A percentile compares a stretch with the other conserved stretches of the same genome.
These are phyloP conservation scores for Orthonevra nobilis DNA, from an alignment of 2,888 invertebrate genomes.

Conservation along the genomic window DNA sequence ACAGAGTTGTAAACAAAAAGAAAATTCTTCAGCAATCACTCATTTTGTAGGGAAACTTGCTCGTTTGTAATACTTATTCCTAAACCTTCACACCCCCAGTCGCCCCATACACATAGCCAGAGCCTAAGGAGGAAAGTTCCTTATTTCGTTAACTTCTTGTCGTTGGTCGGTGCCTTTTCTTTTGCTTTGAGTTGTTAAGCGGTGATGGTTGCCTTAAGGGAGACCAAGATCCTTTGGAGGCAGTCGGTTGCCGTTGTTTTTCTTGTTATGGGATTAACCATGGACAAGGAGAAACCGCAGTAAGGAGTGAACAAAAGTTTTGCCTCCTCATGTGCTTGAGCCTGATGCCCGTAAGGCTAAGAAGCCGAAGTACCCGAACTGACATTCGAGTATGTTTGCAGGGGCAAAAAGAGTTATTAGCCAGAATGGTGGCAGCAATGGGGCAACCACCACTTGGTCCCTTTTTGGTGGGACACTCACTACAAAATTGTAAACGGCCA, in stretches of 20 bases:
- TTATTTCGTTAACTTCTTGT: conserved; percentile 43
- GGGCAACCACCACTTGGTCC: too few relatives aligned
- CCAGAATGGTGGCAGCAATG: background rate
- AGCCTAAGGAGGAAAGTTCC: conserved; percentile 51
- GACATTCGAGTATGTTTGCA: conserved; percentile 16
- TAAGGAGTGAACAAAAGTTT: conserved; percentile 40
- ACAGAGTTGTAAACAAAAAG: background rate
- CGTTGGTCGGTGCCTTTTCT: conserved; percentile 21
- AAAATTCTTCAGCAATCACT: conserved; percentile 42
- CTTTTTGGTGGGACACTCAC: background rate
- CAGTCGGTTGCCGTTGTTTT: conserved; percentile 41
- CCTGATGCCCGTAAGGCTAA: conserved; percentile 17
- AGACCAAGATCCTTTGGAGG: conserved; percentile 3
- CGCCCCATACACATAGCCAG: background rate
- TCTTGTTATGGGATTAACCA: conserved; percentile 35
- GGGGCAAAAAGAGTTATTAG: conserved; percentile 36
- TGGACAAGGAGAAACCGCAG: conserved; percentile 40
- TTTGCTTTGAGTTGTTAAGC: conserved; percentile 22
- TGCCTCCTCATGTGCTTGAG: conserved; percentile 12
- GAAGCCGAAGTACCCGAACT: conserved; percentile 42
- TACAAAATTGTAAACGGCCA: conserved; percentile 43
- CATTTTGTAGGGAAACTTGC: conserved; percentile 53
- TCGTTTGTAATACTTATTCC: conserved; percentile 13
- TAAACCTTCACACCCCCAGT: background rate
- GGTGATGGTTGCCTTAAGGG: conserved; percentile 17